Conservation (phyloP, 37 sponge, comb jelly and placozoan species). For the Halichondria panicea region DNA sequence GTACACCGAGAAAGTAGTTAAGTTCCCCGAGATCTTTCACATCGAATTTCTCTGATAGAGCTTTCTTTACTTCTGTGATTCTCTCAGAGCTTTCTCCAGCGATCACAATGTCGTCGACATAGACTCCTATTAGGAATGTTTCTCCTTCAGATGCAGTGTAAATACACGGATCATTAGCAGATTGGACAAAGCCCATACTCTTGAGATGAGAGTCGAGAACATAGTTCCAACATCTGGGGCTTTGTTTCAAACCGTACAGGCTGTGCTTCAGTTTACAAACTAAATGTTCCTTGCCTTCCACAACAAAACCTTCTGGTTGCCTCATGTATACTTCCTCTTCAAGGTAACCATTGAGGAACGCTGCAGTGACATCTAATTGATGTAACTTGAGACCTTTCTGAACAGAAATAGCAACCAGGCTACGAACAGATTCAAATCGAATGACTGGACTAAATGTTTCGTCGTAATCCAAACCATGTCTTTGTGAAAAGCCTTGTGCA, state of each 20-base stretch:
- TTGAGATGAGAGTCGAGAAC: constrained; percentile 53
- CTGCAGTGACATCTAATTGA: constrained; percentile 64
- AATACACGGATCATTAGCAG: constrained; percentile 44
- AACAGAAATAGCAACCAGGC: constrained; percentile 55
- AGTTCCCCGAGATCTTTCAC: constrained; percentile 29
- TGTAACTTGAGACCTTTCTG: constrained; percentile 61
- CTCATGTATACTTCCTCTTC: constrained; percentile 67
- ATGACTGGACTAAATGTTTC: constrained; percentile 64
- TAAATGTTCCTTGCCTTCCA: constrained; percentile 56
- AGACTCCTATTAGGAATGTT: constrained; percentile 18
- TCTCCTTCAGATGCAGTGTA: constrained; percentile 19
- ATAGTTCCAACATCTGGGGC: constrained; percentile 56
- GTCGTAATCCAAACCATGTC: constrained; percentile 55
- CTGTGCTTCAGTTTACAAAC: constrained; percentile 67
- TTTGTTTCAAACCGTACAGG: constrained; percentile 72
- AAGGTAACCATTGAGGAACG: constrained; percentile 56
- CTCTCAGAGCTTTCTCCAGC: constrained; percentile 9
- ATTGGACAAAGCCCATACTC: constrained; percentile 59
- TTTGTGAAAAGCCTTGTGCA: constrained; percentile 69
- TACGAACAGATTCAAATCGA: constrained; percentile 54
- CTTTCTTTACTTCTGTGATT: constrained; percentile 23
- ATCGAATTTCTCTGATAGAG: constrained; percentile 6
- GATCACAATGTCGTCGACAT: constrained; percentile 32
- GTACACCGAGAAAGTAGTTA: constrained; percentile 35
- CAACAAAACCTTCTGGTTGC: constrained; percentile 68